Evolutionary conservation across 2,113 vertebrate species (phyloP), one percentile per base, ranked within the genome.

Genomic region (Corythaixoides concolor): DNA sequence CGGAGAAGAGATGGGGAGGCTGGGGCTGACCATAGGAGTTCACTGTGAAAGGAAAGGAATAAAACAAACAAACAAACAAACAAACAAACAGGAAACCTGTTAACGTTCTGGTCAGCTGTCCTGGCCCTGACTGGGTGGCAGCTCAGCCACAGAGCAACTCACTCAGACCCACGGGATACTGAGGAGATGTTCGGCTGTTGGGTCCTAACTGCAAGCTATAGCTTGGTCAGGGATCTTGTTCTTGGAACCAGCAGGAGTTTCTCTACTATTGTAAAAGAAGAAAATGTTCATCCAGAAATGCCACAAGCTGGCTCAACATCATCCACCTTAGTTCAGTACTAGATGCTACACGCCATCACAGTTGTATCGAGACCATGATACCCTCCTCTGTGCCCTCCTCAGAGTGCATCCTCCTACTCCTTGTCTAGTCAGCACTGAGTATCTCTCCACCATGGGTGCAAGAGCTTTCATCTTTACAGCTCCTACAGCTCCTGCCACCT

Each of bases 21-120:
- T 98, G 98, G 30, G 97, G 98, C 89, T 98, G 98, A 66, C 98
- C 98, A 33, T 98, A 98, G 82, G 98, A 98, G 89, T 98, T 98
- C 85, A 98, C 98, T 98, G 92, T 76, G 73, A 93, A 97, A 96
- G 45, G 41, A 90, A 96, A 87, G 52, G 1, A 94, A 80, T 62
- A 50, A 78, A 52, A 88, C 59, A 78, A 45, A 23, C 41, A 49
- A 45, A 66, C 4, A 6, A 26, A 37, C 24, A 47, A 6, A 47
- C 9, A 14, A 14, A 47, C 11, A 24, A 62, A 23, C 5, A 39
- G 39, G 39, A 39, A 19, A 18, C 10, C 58, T 13, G 19, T 97
- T 90, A 95, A 68, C 2, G 2, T 66, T 60, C 58, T 53, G 32
- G 21, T 27, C n/a, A 58, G 52, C 53, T 82, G 27, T 30, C 56